Percentiles rank a stretch among this genome's conserved stretches.
Conservation (phyloP, 2,113 vertebrate species). For the Buteo buteo region DNA sequence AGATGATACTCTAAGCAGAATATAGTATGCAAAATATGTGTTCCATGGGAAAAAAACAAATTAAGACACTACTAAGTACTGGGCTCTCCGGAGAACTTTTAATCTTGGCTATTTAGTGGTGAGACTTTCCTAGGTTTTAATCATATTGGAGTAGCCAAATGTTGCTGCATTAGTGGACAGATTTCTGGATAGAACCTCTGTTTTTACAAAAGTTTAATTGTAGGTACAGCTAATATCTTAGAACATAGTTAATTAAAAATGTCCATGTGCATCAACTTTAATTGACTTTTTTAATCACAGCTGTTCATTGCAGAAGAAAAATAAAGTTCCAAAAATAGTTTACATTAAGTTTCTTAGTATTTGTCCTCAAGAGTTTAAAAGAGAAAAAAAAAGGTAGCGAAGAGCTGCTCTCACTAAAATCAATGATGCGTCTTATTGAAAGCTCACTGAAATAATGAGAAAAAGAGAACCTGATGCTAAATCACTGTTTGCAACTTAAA, state of each 20-base stretch:
- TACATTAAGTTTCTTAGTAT: background rate
- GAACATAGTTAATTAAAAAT: background rate
- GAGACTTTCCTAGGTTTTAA: background rate
- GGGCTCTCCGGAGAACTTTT: background rate
- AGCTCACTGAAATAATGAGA: background rate
- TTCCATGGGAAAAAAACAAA: background rate
- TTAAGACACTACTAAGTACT: background rate
- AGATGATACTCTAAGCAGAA: background rate
- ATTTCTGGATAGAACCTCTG: background rate
- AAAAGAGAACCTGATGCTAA: background rate
- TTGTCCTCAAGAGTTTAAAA: background rate
- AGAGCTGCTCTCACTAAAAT: background rate
- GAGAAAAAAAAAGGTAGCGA: background rate
- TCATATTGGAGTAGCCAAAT: background rate
- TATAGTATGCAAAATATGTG: background rate
- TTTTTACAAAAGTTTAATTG: background rate
- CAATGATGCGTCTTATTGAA: background rate
- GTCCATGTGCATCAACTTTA: background rate
- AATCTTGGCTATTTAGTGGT: background rate
- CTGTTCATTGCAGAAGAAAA: background rate
- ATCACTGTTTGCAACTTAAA: background rate
- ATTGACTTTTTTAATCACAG: background rate
- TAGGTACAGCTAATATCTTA: background rate
- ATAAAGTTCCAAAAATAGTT: background rate
- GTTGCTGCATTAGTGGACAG: background rate